These are phyloP conservation scores for Brienomyrus brachyistius DNA, from an alignment of 2,113 vertebrate genomes.

Conservation along the genomic window DNA sequence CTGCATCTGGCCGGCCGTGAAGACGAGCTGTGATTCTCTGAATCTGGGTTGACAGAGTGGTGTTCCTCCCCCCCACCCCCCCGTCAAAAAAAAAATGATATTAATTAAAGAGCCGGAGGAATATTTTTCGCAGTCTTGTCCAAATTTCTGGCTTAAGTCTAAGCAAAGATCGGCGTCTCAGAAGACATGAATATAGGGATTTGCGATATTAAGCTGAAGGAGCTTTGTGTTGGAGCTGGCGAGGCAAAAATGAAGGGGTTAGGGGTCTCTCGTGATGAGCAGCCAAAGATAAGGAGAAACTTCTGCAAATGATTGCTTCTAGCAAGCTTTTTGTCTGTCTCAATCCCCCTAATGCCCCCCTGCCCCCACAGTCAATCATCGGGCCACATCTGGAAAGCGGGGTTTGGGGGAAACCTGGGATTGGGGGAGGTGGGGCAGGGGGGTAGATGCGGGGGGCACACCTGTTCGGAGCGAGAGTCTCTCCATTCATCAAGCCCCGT, in stretches of 20 bases:
- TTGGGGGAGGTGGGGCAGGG: background rate
- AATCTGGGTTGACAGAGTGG: too few relatives aligned
- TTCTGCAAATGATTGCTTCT: background rate
- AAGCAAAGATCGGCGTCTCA: background rate
- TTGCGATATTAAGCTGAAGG: background rate
- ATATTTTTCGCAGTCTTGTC: background rate
- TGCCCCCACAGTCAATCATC: slow-evolving; percentile 53
- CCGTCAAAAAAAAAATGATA: too few relatives aligned
- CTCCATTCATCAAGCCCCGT: slow-evolving; percentile 55
- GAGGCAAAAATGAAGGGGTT: background rate
- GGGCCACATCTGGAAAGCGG: slow-evolving; percentile 33
- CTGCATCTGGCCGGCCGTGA: background rate
- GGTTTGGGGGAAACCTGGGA: background rate
- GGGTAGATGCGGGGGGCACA: slow-evolving; percentile 24
- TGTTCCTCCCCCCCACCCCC: too few relatives aligned
- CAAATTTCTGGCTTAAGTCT: background rate
- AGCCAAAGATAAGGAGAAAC: background rate
- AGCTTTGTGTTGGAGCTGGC: background rate
- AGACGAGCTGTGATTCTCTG: background rate
- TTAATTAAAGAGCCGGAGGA: background rate
- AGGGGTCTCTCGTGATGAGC: background rate
- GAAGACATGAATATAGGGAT: background rate
- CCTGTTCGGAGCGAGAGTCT: slow-evolving; percentile 43
- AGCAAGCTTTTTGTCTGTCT: slow-evolving; percentile 22
- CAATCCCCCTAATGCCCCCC: background rate